phyloP scores from a whole-genome alignment of 1,140 invertebrate species.

The Drosophila chauvacae region DNA sequence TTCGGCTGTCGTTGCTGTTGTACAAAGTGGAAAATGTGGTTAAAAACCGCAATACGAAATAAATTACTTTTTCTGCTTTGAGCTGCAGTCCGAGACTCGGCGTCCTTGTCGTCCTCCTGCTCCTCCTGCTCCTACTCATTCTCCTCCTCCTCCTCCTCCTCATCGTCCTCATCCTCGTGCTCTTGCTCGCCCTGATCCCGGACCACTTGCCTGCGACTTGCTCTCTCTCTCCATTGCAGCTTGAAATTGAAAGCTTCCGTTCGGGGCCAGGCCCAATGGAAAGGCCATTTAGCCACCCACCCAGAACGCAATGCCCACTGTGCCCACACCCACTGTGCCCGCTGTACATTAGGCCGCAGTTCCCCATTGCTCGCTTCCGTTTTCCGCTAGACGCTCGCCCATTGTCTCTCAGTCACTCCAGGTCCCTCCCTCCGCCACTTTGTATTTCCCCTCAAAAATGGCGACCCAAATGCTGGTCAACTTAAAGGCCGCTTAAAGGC shows the following conservation, averaged over 20 bases:
- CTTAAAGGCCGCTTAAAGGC: slow-evolving; percentile 72
- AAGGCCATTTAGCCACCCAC: slow-evolving; percentile 65
- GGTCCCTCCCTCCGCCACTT: slow-evolving; percentile 16
- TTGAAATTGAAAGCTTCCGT: slow-evolving; percentile 82
- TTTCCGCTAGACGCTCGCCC: slow-evolving; percentile 59
- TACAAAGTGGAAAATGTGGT: slow-evolving; percentile 83
- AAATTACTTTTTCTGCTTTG: slow-evolving; percentile 83
- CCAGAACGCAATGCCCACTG: slow-evolving; percentile 26
- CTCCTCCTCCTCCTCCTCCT: background rate
- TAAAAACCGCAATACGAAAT: slow-evolving; percentile 83
- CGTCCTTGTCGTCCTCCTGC: slow-evolving; percentile 14
- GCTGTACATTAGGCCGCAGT: slow-evolving; percentile 75
- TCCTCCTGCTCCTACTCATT: background rate
- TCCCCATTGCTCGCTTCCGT: slow-evolving; percentile 70
- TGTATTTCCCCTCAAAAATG: slow-evolving; percentile 4
- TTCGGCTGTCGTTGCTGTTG: slow-evolving; percentile 79
- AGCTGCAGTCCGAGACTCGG: slow-evolving; percentile 58
- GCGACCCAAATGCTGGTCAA: slow-evolving; percentile 56
- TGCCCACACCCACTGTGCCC: slow-evolving; percentile 34
- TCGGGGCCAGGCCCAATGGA: slow-evolving; percentile 44
- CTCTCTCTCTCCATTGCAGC: slow-evolving; percentile 67
- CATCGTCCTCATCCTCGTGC: background rate
- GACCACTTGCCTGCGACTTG: slow-evolving; percentile 44
- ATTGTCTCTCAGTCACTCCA: slow-evolving; percentile 27
- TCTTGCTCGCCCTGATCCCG: slow-evolving; percentile 8